phyloP scores from a whole-genome alignment of 2,113 vertebrate genomes.

The Eulacestoma nigropectus region DNA sequence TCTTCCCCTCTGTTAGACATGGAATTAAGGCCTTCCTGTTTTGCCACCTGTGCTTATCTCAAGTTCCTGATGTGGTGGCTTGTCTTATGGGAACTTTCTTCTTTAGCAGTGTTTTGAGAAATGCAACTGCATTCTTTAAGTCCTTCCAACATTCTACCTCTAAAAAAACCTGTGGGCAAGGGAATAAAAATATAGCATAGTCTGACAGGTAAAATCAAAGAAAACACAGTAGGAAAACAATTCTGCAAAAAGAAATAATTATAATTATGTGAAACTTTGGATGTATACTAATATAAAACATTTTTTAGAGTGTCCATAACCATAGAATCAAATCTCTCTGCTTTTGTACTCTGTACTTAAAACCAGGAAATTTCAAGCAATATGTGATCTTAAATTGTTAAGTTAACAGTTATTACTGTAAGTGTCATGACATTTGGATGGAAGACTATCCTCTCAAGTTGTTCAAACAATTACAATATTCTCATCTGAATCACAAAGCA shows the following conservation, averaged over 20 bases:
- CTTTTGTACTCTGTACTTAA: not conserved
- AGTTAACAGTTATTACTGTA: not conserved
- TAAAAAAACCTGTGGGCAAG: not conserved
- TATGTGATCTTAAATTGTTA: not conserved
- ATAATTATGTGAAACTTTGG: not conserved
- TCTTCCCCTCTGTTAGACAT: not conserved
- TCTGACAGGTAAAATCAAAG: not conserved
- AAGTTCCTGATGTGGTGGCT: not conserved
- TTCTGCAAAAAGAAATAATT: not conserved
- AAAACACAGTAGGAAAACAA: not conserved
- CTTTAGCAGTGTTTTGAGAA: not conserved
- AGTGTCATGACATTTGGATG: not conserved
- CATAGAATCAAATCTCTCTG: not conserved
- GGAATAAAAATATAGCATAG: not conserved
- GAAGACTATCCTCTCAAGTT: not conserved
- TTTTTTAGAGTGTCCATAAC: not conserved
- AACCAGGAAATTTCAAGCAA: not conserved
- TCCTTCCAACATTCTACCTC: not conserved
- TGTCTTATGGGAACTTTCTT: not conserved
- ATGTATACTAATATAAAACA: not conserved
- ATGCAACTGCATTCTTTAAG: not conserved
- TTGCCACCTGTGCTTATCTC: not conserved
- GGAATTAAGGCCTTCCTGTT: not conserved
- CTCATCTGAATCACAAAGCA: not conserved
- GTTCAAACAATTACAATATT: not conserved